Conservation (phyloP, 2,797 vertebrate genomes). For the Pyrocephalus nanus region DNA sequence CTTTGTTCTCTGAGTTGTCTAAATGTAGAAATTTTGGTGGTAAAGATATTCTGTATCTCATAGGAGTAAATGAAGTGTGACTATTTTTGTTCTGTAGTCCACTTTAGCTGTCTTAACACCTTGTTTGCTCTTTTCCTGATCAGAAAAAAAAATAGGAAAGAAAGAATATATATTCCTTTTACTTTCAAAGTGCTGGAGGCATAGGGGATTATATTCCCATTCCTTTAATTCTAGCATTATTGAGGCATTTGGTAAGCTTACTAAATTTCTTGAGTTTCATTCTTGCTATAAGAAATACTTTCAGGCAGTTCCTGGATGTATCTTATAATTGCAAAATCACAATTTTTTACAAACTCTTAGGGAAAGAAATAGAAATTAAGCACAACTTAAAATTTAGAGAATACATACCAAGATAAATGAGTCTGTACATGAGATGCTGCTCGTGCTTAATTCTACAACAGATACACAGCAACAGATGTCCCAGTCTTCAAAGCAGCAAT, state of each 20-base stretch:
- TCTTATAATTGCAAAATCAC: constrained; percentile 33
- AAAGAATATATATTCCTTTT: not conserved
- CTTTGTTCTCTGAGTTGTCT: not conserved
- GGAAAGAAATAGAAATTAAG: constrained; percentile 33
- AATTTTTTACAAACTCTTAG: not conserved
- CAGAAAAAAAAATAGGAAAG: not conserved
- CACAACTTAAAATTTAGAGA: not conserved
- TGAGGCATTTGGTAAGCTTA: constrained; percentile 27
- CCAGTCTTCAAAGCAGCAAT: not conserved
- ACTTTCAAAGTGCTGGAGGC: not conserved
- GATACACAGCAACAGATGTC: not conserved
- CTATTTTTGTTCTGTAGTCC: not conserved
- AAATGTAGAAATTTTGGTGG: not conserved
- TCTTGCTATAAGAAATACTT: constrained; percentile 24
- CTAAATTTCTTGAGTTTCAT: not conserved
- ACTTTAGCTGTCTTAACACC: not conserved
- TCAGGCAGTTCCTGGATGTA: constrained; percentile 9
- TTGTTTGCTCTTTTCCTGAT: constrained; percentile 8
- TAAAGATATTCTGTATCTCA: constrained; percentile 14
- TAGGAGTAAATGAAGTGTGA: not conserved
- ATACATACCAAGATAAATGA: not conserved
- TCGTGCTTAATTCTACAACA: not conserved
- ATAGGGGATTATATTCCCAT: not conserved
- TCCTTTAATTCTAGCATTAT: constrained; percentile 48
- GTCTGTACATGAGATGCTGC: not conserved